Percentiles rank a stretch among this genome's conserved stretches.
Evolutionary conservation across 2,888 invertebrate species (phyloP).

Genomic region (Anarsia innoxiella): DNA sequence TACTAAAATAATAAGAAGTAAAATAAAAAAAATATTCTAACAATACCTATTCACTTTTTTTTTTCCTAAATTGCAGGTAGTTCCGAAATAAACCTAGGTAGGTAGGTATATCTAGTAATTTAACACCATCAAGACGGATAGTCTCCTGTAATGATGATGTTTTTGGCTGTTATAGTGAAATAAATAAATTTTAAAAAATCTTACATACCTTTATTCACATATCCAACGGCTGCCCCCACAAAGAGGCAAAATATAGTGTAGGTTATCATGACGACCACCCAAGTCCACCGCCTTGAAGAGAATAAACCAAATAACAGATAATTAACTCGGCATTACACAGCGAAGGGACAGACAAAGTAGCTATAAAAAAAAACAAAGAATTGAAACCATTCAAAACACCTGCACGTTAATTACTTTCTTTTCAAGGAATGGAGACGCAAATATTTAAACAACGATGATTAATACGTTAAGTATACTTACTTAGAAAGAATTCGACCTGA

Average conservation of each 20-base stretch:
- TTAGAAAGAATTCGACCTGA: background rate
- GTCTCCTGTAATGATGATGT: too few relatives aligned
- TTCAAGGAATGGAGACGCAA: slow-evolving; percentile 8
- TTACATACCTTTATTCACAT: slow-evolving; percentile 47
- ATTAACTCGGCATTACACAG: background rate
- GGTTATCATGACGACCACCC: slow-evolving; percentile 38
- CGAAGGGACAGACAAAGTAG: too few relatives aligned
- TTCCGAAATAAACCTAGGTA: too few relatives aligned
- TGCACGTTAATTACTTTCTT: slow-evolving; percentile 16
- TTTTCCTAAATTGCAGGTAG: too few relatives aligned
- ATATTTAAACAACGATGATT: slow-evolving; percentile 18
- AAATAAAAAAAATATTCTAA: too few relatives aligned
- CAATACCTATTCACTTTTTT: too few relatives aligned
- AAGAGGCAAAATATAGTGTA: slow-evolving; percentile 36
- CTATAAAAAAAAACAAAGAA: slow-evolving; percentile 11
- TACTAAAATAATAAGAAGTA: too few relatives aligned
- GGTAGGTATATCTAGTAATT: too few relatives aligned
- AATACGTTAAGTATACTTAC: too few relatives aligned
- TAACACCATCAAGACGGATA: too few relatives aligned
- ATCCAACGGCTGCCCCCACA: slow-evolving; percentile 38
- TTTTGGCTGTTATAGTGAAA: too few relatives aligned
- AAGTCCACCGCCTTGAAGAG: slow-evolving; percentile 28
- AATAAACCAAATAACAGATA: slow-evolving; percentile 23
- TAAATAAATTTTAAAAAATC: too few relatives aligned
- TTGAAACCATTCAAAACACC: slow-evolving; percentile 16